Conservation (phyloP, 2,113 vertebrate species). For the Acanthisitta chloris region DNA sequence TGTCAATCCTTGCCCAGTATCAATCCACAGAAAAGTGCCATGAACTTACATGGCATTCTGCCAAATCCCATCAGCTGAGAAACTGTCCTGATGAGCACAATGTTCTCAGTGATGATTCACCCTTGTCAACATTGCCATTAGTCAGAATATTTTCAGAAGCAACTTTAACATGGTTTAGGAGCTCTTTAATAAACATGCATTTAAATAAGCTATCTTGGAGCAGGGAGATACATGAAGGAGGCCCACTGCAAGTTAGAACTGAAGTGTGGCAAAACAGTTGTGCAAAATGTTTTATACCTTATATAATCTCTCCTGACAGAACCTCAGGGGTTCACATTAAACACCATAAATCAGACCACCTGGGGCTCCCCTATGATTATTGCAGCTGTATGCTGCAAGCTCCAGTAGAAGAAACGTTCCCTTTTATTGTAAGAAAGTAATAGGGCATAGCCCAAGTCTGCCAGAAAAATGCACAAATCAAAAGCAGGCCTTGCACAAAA, state of each 20-base stretch:
- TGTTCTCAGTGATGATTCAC: slow-evolving; percentile 32
- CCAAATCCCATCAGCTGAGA: slow-evolving; percentile 33
- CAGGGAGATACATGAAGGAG: background rate
- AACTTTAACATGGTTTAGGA: background rate
- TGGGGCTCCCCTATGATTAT: slow-evolving; percentile 56
- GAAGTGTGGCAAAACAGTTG: slow-evolving; percentile 29
- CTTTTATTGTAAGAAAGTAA: slow-evolving; percentile 62
- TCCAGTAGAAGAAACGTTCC: slow-evolving; percentile 5
- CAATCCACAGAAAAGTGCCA: background rate
- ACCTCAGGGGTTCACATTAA: slow-evolving; percentile 47
- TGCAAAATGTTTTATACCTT: slow-evolving; percentile 36
- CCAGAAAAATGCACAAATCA: slow-evolving; percentile 62
- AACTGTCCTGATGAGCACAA: slow-evolving; percentile 1
- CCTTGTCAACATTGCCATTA: background rate
- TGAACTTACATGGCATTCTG: slow-evolving; percentile 1
- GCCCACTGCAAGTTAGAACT: background rate
- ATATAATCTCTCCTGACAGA: slow-evolving; percentile 22
- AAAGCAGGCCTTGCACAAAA: slow-evolving; percentile 56
- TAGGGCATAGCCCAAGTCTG: slow-evolving; percentile 47
- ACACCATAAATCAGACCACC: slow-evolving; percentile 53
- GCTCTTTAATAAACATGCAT: slow-evolving; percentile 9
- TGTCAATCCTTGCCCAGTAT: background rate
- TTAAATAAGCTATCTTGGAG: background rate
- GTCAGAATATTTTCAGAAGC: slow-evolving; percentile 46
- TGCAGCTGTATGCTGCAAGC: slow-evolving; percentile 41